Evolutionary conservation across 1,140 invertebrate species (phyloP).

Genomic region (Drosophila varians): DNA sequence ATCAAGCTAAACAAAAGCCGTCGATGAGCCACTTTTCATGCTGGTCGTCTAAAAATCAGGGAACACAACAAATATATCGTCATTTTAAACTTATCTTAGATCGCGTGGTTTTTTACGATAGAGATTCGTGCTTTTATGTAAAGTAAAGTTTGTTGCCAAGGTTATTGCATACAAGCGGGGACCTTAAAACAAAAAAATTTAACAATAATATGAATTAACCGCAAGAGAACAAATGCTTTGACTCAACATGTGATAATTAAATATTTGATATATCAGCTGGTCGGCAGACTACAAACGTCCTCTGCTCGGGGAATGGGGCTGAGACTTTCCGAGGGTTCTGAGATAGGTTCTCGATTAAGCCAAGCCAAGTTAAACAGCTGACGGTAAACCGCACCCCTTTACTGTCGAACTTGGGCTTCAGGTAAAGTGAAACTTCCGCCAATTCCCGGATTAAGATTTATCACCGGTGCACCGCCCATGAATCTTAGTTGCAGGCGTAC

Average conservation of each 20-base stretch:
- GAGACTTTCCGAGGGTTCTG: background rate
- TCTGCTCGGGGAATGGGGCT: background rate
- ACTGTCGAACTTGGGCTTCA: background rate
- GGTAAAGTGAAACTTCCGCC: constrained; percentile 55
- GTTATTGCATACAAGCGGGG: constrained; percentile 64
- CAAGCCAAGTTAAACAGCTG: background rate
- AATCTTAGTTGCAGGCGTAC: constrained; percentile 15
- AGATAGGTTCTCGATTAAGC: background rate
- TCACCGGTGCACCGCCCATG: constrained; percentile 15
- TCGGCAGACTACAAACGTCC: constrained; percentile 54
- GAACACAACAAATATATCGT: constrained; percentile 47
- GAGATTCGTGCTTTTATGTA: background rate
- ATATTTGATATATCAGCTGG: constrained; percentile 62
- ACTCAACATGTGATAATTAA: constrained; percentile 63
- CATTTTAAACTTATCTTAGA: constrained; percentile 67
- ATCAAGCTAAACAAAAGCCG: constrained; percentile 35
- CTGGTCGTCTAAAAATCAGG: constrained; percentile 18
- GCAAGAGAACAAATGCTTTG: constrained; percentile 51
- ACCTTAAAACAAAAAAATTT: constrained; percentile 21
- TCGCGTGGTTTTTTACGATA: constrained; percentile 17
- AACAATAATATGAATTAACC: constrained; percentile 19
- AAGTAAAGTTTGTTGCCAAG: constrained; percentile 61
- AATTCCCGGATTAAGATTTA: constrained; percentile 61
- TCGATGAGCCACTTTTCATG: constrained; percentile 66
- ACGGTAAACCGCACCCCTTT: constrained; percentile 20